Conservation (phyloP, 2,888 invertebrate species). For the Zaprionus lineosus region DNA sequence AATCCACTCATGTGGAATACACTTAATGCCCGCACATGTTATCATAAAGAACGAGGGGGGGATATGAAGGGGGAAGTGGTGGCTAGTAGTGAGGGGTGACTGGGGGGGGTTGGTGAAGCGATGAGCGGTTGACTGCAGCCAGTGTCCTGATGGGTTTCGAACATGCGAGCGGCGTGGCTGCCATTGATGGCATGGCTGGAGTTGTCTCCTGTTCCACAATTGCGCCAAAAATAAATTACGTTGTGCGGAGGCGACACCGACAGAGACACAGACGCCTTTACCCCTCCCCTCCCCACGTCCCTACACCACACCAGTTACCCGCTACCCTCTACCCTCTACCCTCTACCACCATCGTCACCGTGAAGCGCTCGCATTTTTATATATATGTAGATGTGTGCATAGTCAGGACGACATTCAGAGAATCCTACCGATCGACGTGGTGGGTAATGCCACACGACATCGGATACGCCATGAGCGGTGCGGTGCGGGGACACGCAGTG, state of each 20-base stretch:
- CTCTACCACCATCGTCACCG: no score
- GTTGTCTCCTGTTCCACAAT: constrained; percentile 37
- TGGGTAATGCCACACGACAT: constrained; percentile 32
- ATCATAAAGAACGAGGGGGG: constrained; percentile 11
- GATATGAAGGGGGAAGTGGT: no score
- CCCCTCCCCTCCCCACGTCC: no score
- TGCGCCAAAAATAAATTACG: constrained; percentile 68
- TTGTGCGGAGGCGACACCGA: constrained; percentile 48
- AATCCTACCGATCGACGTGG: constrained; percentile 52
- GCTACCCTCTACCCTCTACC: no score
- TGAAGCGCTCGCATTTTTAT: no score
- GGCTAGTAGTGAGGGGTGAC: no score
- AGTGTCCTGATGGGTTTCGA: constrained; percentile 35
- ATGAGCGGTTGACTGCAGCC: constrained; percentile 12
- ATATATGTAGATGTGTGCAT: not conserved
- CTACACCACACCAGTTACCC: no score
- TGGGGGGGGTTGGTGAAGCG: no score
- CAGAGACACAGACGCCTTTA: constrained; percentile 19
- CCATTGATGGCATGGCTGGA: not conserved
- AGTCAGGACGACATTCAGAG: constrained; percentile 24
- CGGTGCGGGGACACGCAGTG: not conserved
- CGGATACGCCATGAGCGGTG: not conserved
- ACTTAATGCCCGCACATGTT: constrained; percentile 60
- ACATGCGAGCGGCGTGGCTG: constrained; percentile 44
- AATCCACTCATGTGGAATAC: constrained; percentile 68